Evolutionary conservation across 2,797 vertebrate genomes (phyloP), one percentile per base, ranked within the genome.

Genomic region (Sylvia borin): DNA sequence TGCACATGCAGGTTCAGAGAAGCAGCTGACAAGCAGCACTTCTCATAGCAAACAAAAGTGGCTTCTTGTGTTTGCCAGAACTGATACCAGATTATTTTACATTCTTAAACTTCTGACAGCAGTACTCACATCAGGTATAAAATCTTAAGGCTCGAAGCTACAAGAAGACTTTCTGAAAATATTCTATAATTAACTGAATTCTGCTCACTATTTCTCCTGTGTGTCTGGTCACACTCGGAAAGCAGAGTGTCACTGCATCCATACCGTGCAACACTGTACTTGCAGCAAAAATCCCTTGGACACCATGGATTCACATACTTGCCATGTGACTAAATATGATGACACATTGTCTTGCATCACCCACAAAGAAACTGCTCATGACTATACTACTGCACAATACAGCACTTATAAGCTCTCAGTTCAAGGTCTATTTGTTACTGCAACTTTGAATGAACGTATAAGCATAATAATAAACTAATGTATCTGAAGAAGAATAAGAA

Each of bases 341-440:
- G 45, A 51, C 36, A 75, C 20, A 32, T 12, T 82, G 31, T 70
- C 16, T 18, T 26, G 61, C 78, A 94, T 74, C 80, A 93, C 16
- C 76, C 65, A 55, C 62, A 80, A 73, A 89, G 72, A 91, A 90
- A 94, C 73, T 93, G 74, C 61, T 95, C 95, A 78, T 85, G 86
- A 92, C 58, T 88, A 31, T 6, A 85, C 25, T 83, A 57, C 38
- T 66, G 71, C 50, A 82, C 38, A 82, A 34, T n/a, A 43, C 13
- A 57, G 71, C 27, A 92, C 40, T 87, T 80, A 55, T 79, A 96
- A 93, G 29, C 25, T 93, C 80, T 85, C 60, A 68, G 42, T 88
- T 91, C 58, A 95, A 90, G 89, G 55, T 34, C 50, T 88, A 81
- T 68, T 90, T 75, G 70, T 71, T 87, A 85, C 47, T 92, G 47